Base-by-base conservation (phyloP, 2,797 vertebrate species). In the Schizopygopsis pylzovi region DNA sequence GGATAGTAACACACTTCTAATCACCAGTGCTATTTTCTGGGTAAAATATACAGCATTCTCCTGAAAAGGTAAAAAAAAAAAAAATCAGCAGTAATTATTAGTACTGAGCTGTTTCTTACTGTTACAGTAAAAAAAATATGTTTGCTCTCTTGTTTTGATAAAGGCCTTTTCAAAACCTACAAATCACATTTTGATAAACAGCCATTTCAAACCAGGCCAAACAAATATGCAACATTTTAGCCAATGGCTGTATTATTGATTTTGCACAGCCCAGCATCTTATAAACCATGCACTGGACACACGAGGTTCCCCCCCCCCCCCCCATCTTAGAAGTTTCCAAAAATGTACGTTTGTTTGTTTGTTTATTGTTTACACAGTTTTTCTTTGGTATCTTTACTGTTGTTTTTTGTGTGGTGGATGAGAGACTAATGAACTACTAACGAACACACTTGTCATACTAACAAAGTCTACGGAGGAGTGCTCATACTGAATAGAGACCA, bases 381-480 rank as follows among this genome's bases (percentile, higher is more conserved):
- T 49, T 2, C 33, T 33, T 49, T 63, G 2, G 28, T 80, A 22
- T 54, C 5, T 75, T 75, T 37, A 65, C 18, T 49, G 43, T 67
- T 77, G 28, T 65, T 68, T 43, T 4, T 15, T 84, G n/a, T 70
- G 16, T 45, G 20, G 33, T 56, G 6, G 4, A 79, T 33, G 25
- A 70, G 16, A 56, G 83, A 78, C 25, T 80, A 80, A 80, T 80
- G 16, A 80, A 67, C 61, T 70, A 16, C 49, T 70, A 70, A 79
- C 16, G 8, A 28, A 79, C 49, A 45, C 75, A 13, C 37, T 84
- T 78, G 63, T 70, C 83, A 84, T 54, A 43, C 47, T n/a, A 78
- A 84, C 67, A 84, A 71, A 77, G 82, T 86, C 61, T 71, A 49
- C 9, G 13, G 84, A 28, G 56, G 10, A 68, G 59, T 75, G 65